phyloP scores from a whole-genome alignment of 2,888 invertebrate genomes.

The Dexiosoma caninum region DNA sequence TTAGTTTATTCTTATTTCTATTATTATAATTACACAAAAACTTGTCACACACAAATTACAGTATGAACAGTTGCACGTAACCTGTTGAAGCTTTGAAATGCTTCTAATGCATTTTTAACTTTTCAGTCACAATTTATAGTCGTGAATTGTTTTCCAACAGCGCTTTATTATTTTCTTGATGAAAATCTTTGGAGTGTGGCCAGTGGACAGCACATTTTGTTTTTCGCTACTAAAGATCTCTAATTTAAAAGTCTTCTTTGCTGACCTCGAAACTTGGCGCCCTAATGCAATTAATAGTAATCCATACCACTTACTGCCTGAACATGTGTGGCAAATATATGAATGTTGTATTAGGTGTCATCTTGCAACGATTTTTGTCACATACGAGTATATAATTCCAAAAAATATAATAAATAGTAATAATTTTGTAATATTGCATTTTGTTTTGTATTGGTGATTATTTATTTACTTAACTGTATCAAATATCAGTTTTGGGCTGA shows the following conservation, averaged over 20 bases:
- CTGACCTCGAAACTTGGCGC: slow-evolving; percentile 62
- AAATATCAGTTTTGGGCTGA: slow-evolving; percentile 39
- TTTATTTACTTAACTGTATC: slow-evolving; percentile 44
- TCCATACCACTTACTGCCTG: slow-evolving; percentile 28
- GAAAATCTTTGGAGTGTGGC: slow-evolving; percentile 53
- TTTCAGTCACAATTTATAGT: slow-evolving; percentile 53
- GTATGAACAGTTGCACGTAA: slow-evolving; percentile 21
- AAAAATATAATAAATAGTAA: not conserved
- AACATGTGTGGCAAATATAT: slow-evolving; percentile 41
- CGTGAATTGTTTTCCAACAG: slow-evolving; percentile 2
- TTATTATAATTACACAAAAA: slow-evolving; percentile 2
- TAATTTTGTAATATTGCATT: slow-evolving; percentile 13
- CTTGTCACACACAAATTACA: slow-evolving; percentile 8
- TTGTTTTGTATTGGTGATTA: slow-evolving; percentile 16
- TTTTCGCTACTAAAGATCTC: slow-evolving; percentile 10
- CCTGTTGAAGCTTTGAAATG: slow-evolving; percentile 43
- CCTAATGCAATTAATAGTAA: slow-evolving; percentile 54
- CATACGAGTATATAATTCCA: not conserved
- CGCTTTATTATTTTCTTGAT: slow-evolving; percentile 17
- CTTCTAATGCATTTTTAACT: slow-evolving; percentile 51
- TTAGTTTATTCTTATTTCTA: not conserved
- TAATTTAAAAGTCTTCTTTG: slow-evolving; percentile 61
- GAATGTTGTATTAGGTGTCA: slow-evolving; percentile 49
- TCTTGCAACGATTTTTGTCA: slow-evolving; percentile 16
- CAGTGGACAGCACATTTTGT: slow-evolving; percentile 40